Percentiles rank a stretch among this genome's conserved stretches.
These are phyloP conservation scores for Hyalella azteca DNA, from an alignment of 2,888 invertebrate genomes.

Conservation along the genomic window DNA sequence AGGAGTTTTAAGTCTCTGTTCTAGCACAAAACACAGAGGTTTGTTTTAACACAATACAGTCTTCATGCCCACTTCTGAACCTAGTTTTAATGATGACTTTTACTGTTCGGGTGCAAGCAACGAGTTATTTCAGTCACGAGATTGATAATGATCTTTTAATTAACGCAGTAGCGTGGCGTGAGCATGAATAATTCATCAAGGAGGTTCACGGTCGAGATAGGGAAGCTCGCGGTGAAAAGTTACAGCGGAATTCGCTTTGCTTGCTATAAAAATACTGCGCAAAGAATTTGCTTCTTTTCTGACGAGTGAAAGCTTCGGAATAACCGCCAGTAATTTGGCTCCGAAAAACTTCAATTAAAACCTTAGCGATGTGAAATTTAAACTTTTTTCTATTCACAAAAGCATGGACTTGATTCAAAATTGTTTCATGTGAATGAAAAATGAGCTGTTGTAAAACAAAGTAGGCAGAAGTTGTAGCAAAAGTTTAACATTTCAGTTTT, in stretches of 20 bases:
- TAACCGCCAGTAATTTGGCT: too few relatives aligned
- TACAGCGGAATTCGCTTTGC: not conserved
- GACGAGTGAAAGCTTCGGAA: too few relatives aligned
- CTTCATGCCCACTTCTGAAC: not conserved
- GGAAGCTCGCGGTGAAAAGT: not conserved
- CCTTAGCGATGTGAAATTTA: too few relatives aligned
- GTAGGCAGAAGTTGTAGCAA: too few relatives aligned
- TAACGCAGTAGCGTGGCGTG: not conserved
- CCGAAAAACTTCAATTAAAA: too few relatives aligned
- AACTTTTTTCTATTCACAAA: too few relatives aligned
- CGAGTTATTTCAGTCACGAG: not conserved
- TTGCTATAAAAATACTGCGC: not conserved
- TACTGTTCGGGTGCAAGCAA: not conserved
- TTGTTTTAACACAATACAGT: not conserved
- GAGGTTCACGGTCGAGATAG: not conserved
- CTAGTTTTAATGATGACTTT: not conserved
- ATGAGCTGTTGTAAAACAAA: too few relatives aligned
- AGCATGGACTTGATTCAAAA: too few relatives aligned
- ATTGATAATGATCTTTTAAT: conserved; percentile 5
- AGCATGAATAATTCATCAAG: conserved; percentile 18
- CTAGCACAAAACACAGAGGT: too few relatives aligned
- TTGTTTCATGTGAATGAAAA: too few relatives aligned
- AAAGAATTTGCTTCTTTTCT: too few relatives aligned
- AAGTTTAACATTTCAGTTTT: too few relatives aligned
- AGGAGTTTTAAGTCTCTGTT: not conserved